Base-by-base conservation (phyloP, 2,888 invertebrate genomes). In the Drosophila austrosaltans region DNA sequence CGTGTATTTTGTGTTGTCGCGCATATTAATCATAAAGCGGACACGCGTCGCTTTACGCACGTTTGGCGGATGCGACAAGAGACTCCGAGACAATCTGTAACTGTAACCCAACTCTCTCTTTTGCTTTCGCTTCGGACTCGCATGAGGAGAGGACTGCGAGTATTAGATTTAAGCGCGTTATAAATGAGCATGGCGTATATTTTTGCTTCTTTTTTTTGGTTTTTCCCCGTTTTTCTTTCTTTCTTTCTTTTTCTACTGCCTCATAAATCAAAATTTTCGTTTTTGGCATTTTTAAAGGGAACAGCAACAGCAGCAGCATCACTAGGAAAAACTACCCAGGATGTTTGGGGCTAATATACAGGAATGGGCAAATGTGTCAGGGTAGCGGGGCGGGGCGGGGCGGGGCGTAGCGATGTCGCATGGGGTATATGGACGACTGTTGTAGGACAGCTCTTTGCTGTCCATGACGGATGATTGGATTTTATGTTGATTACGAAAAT, bases 1-100 rank as follows among this genome's bases (percentile, higher is more conserved):
- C 87, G 84, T 86, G 81, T 87, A 85, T 86, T 83, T 86, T 77
- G 79, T 88, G 79, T 84, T 88, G 84, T 84, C 88, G 89, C 84
- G 84, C 87, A 84, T 84, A 84, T 84, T 84, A 84, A 84, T 84
- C 84, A 84, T 88, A 84, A 84, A 84, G 84, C 84, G 84, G 84
- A 84, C 89, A 84, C 84, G 84, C 89, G 89, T 88, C 89, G 84
- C 89, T 88, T 84, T 88, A 84, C 89, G 84, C 84, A 84, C 84
- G 89, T 88, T 88, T 83, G 83, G 77, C 71, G 80, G 80, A 76
- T 79, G 85, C 81, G 79, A 82, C 79, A 84, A 79, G 65, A 77
- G 76, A 69, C 68, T 74, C 74, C 22, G 57, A 57, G 57, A 57
- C 57, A 57, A 57, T 57, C 57, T 57, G 58, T 59, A 58, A 53